Evolutionary conservation across 2,888 invertebrate species (phyloP), one percentile per base, ranked within the genome.

Genomic region (Eucera pruinosa): DNA sequence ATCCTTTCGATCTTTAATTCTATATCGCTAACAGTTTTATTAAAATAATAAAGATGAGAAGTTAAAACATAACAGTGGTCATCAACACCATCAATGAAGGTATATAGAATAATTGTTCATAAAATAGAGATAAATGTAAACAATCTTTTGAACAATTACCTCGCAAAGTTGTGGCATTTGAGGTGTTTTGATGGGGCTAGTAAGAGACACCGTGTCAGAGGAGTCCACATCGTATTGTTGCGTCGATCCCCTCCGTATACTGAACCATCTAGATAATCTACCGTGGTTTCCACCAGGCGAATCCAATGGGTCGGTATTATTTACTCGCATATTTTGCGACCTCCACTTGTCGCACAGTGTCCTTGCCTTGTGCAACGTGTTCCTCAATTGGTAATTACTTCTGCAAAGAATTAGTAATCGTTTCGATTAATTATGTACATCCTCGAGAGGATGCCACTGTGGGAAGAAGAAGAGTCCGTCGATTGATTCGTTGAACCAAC

Each of bases 191-290:
- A 90, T 85, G 15, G 92, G 91, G 50, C 91, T 91, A 67, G 92
- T 90, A 20, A 92, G 82, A n/a, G 90, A 92, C 69, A 88, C 90
- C 15, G 89, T 90, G 71, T 91, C 92, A 18, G 90, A 91, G 18
- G 80, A 86, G 80, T 93, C 95, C 78, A 95, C 95, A 90, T 97
- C 97, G 92, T 97, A 97, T 89, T 97, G 97, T 92, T 96, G 96
- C n/a, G 95, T 94, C 79, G 96, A 96, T 50, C 96, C 96, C 77
- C 97, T 94, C 47, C 97, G 93, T 81, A 97, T 96, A 88, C 97
- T 97, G 94, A 97, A 98, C 97, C 97, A 97, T 85, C 98, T 94
- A 39, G 97, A 96, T 57, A 97, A 94, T 70, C 96, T 94, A 78
- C 97, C 96, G 58, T 93, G 91, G 48, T 89, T 89, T 85, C 96